Base-by-base conservation (phyloP, 37 sponge, comb jelly and placozoan species). In the Crambe crambe region DNA sequence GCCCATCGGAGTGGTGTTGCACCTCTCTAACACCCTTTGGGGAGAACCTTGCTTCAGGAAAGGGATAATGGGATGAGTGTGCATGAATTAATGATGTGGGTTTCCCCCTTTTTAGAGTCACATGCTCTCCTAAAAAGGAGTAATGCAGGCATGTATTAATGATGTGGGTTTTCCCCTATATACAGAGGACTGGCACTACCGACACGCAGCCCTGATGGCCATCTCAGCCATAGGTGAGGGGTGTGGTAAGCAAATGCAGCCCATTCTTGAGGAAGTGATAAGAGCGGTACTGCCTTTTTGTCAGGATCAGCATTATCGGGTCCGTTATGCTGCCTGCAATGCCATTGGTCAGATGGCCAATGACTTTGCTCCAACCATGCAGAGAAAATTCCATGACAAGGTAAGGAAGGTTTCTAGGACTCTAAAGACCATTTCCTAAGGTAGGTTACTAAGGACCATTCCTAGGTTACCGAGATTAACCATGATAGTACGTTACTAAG, bases 181-280 rank as follows among this genome's bases (percentile, higher is more conserved):
- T 67, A 39, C 72, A 90, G 97, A 65, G 57, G 92, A 94, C 77
- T 99, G 99, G 99, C 79, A 83, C 23, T 86, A 88, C 58, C 74
- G 97, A 0, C 92, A 99, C 59, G 93, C 95, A 26, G 97, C 87
- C 0, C 89, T 99, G 40, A 96, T 96, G 97, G 97, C 95, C 4
- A 72, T 99, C 43, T 89, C 95, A 10, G 97, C 97, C 18, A 78
- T 94, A 58, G 99, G 89, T 25, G 99, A 99, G 72, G 99, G 99
- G 12, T 99, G 99, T 44, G 81, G 92, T 75, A 92, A 95, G 54
- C 89, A 96, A 41, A 96, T 99, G 97, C 73, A 51, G 40, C 78
- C 82, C 15, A 78, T 93, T n/a, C 70, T 99, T 35, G 86, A 76
- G 0, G 85, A 92, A 27, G 88, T 97, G 56, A 91, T 95, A 4